Percentiles rank a stretch among this genome's conserved stretches.
Conservation (phyloP, 2,113 vertebrate genomes). For the Ochotona curzoniae region DNA sequence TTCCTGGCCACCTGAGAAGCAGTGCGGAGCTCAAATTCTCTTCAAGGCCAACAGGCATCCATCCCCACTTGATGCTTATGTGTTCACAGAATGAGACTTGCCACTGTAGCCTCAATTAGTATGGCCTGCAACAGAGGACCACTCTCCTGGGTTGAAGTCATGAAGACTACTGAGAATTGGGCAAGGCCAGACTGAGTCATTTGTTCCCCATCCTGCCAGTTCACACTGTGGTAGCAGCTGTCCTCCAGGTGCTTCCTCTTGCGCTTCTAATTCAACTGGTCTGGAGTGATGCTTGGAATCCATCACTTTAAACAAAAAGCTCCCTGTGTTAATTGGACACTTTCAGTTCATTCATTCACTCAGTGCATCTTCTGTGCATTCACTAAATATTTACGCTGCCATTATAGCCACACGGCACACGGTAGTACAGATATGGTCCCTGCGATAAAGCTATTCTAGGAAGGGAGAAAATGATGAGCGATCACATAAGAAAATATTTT, state of each 20-base stretch:
- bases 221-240: neutral
- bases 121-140: neutral
- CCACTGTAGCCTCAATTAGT: neutral
- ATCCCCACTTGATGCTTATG: neutral
- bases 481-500: constrained; percentile 8
- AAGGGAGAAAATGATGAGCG: neutral
- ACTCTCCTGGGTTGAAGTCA: neutral
- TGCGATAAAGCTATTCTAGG: neutral
- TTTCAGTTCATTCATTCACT: neutral
- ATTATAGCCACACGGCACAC: neutral
- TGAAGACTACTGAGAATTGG: neutral
- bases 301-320: constrained; percentile 20
- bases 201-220: neutral
- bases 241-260: neutral
- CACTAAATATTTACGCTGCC: neutral
- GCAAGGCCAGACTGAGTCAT: neutral
- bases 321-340: neutral
- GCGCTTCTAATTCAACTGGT: neutral
- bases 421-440: neutral
- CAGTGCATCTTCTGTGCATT: neutral
- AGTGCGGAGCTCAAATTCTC: neutral
- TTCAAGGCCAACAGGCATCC: constrained; percentile 12
- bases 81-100: neutral
- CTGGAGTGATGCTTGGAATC: neutral
- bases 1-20: neutral